These are phyloP conservation scores for Saccostrea cuccullata DNA, from an alignment of 1,140 invertebrate species.

Conservation along the genomic window DNA sequence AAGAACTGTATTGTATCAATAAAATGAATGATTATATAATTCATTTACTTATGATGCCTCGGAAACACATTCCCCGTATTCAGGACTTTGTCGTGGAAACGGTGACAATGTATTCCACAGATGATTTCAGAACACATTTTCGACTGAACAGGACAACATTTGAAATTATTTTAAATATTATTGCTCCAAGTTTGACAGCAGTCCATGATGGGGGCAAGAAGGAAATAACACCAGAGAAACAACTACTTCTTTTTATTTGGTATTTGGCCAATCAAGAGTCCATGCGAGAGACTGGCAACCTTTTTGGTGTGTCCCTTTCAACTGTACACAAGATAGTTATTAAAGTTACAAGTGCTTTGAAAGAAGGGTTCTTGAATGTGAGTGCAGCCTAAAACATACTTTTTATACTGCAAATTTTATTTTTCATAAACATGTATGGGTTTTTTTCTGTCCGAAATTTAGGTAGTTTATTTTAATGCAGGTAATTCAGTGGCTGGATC, in stretches of 20 bases:
- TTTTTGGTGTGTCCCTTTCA: conserved; percentile 22
- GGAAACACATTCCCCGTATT: conserved; percentile 1
- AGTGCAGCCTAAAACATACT: not conserved
- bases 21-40: no score
- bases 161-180: conserved; percentile 14
- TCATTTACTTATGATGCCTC: not conserved
- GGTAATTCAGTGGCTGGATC: conserved; percentile 49
- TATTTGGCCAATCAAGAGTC: conserved; percentile 41
- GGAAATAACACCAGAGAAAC: conserved; percentile 6
- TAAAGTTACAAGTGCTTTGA: not conserved
- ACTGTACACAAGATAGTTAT: conserved; percentile 22
- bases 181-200: conserved; percentile 32
- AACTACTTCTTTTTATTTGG: conserved; percentile 36
- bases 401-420: no score
- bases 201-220: not conserved
- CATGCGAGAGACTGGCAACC: conserved; percentile 35
- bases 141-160: conserved; percentile 19
- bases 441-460: no score
- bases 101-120: conserved; percentile 4
- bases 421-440: no score
- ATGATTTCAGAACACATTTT: conserved; percentile 36
- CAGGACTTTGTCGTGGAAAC: not conserved
- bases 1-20: no score
- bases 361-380: not conserved
- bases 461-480: not conserved